Conservation (phyloP, 1,140 invertebrate genomes). For the Apis cerana region DNA sequence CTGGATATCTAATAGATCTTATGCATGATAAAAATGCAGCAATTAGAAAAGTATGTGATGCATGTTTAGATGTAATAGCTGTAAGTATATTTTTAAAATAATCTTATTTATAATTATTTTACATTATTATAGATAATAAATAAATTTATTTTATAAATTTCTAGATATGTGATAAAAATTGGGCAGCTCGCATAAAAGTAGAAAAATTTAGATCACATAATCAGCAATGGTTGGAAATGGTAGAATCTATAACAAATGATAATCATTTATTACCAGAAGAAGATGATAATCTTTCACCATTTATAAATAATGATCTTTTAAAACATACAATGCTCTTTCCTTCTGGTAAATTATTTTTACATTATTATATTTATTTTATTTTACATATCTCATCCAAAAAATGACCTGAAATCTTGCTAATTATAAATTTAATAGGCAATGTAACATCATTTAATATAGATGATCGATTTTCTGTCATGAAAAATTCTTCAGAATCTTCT, state of each 20-base stretch:
- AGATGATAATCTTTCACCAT: slow-evolving; percentile 86
- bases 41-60: slow-evolving; percentile 95
- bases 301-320: slow-evolving; percentile 87
- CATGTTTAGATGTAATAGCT: slow-evolving; percentile 94
- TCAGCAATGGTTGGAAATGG: slow-evolving; percentile 98
- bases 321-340: slow-evolving; percentile 86
- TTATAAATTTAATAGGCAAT: slow-evolving; percentile 69
- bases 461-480: slow-evolving; percentile 79
- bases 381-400: not conserved
- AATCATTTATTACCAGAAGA: slow-evolving; percentile 83
- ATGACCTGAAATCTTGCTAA: not conserved
- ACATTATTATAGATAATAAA: slow-evolving; percentile 11
- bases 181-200: slow-evolving; percentile 94
- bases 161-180: slow-evolving; percentile 92
- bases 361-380: not conserved
- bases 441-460: slow-evolving; percentile 76
- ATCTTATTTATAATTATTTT: slow-evolving; percentile 3
- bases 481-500: slow-evolving; percentile 77
- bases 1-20: slow-evolving; percentile 97
- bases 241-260: slow-evolving; percentile 85
- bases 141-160: slow-evolving; percentile 18
- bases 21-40: slow-evolving; percentile 98
- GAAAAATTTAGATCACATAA: slow-evolving; percentile 98
- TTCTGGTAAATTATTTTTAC: slow-evolving; percentile 80
- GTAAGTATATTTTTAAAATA: slow-evolving; percentile 79